These are phyloP conservation scores for Pachycephala philippinensis DNA, from an alignment of 2,113 vertebrate species.

Conservation along the genomic window DNA sequence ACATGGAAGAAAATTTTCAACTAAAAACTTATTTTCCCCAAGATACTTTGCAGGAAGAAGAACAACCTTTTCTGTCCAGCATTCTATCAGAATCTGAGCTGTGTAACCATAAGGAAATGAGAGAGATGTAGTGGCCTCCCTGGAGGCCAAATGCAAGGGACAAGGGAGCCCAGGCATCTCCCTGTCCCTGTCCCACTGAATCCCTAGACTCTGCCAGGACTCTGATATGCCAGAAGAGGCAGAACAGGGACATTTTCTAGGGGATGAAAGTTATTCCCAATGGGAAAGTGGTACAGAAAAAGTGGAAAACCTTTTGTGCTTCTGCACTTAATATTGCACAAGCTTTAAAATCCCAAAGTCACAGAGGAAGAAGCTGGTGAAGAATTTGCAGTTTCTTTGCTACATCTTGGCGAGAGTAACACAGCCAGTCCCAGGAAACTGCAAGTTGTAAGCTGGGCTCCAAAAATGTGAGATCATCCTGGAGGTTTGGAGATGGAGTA, in stretches of 20 bases:
- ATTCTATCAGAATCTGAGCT: neutral
- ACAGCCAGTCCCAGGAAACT: neutral
- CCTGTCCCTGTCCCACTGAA: neutral
- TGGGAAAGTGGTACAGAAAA: neutral
- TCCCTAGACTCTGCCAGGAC: neutral
- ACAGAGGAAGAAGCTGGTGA: neutral
- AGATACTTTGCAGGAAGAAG: neutral
- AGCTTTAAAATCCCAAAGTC: neutral
- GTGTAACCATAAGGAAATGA: neutral
- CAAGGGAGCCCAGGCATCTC: neutral
- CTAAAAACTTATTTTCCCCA: neutral
- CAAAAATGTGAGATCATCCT: neutral
- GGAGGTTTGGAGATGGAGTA: neutral
- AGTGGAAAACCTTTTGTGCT: neutral
- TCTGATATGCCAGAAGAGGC: neutral
- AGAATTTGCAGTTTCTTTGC: neutral
- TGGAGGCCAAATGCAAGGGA: neutral
- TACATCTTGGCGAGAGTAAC: neutral
- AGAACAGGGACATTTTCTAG: neutral
- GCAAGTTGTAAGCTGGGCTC: neutral
- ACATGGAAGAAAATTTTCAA: neutral
- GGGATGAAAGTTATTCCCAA: neutral
- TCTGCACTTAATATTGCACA: neutral
- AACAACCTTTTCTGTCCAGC: neutral
- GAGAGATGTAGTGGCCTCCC: neutral